phyloP scores from a whole-genome alignment of 2,888 invertebrate genomes.

The Theodoxus fluviatilis region DNA sequence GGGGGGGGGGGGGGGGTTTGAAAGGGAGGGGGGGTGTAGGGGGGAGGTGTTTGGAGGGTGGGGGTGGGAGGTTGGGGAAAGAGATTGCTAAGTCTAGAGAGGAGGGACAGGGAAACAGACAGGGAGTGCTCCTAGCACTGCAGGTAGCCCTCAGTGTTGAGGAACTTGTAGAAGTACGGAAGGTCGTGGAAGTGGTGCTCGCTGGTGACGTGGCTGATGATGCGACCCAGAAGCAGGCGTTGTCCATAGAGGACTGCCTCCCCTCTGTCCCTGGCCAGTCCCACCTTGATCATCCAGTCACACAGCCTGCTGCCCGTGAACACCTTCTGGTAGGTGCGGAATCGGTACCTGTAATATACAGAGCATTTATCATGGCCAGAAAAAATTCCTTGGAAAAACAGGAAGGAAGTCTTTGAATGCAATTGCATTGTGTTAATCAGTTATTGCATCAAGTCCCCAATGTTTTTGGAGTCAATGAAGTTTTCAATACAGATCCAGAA shows the following conservation, averaged over 20 bases:
- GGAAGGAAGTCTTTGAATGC: too few relatives aligned
- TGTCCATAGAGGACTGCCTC: constrained; percentile 85
- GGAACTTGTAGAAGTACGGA: constrained; percentile 78
- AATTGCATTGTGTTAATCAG: too few relatives aligned
- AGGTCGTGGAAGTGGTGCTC: constrained; percentile 84
- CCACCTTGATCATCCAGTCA: constrained; percentile 83
- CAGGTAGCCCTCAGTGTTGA: too few relatives aligned
- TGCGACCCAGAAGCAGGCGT: constrained; percentile 83
- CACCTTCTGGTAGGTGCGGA: constrained; percentile 78
- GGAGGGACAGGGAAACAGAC: too few relatives aligned
- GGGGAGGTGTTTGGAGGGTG: too few relatives aligned
- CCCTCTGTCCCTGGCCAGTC: constrained; percentile 78
- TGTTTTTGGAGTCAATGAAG: too few relatives aligned
- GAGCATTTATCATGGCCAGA: not conserved
- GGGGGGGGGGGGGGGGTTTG: too few relatives aligned
- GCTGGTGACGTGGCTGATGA: constrained; percentile 82
- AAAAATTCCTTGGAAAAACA: not conserved
- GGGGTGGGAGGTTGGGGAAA: too few relatives aligned
- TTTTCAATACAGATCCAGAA: too few relatives aligned
- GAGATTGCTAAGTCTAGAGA: too few relatives aligned
- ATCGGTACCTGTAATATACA: constrained; percentile 73
- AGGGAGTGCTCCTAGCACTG: too few relatives aligned
- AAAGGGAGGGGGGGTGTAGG: too few relatives aligned
- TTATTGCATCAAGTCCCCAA: not conserved
- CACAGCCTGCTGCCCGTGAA: constrained; percentile 86